These are phyloP conservation scores for Cepaea hortensis DNA, from an alignment of 2,888 invertebrate genomes.

Conservation along the genomic window DNA sequence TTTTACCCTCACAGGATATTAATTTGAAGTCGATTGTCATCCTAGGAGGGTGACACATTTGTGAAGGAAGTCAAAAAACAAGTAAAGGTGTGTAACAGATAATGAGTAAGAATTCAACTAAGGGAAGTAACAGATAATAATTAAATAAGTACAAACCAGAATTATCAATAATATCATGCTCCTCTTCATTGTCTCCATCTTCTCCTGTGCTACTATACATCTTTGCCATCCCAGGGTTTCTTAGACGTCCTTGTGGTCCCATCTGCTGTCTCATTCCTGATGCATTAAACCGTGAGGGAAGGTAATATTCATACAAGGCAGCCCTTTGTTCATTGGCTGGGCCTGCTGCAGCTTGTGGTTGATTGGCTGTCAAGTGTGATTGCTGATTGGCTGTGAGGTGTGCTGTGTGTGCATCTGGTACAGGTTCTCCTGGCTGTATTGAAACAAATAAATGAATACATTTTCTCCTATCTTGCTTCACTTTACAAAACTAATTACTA, in stretches of 20 bases:
- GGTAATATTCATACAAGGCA: constrained; percentile 42
- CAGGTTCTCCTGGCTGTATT: constrained; percentile 1
- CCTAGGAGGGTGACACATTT: no score
- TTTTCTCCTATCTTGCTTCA: not conserved
- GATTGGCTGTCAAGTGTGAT: constrained; percentile 15
- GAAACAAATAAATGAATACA: not conserved
- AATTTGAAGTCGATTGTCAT: no score
- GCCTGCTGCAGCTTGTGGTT: not conserved
- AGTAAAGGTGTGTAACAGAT: no score
- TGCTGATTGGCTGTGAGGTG: not conserved
- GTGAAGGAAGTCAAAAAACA: no score
- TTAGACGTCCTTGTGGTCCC: constrained; percentile 47
- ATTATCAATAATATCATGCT: constrained; percentile 1
- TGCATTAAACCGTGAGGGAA: constrained; percentile 45
- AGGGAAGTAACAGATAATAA: not conserved
- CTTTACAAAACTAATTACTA: no score
- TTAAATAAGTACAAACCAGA: constrained; percentile 27
- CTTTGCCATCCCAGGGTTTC: constrained; percentile 50
- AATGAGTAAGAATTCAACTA: not conserved
- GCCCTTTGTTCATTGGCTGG: constrained; percentile 13
- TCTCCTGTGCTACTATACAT: constrained; percentile 47
- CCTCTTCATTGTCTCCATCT: constrained; percentile 38
- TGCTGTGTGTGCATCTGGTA: not conserved
- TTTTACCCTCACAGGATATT: no score
- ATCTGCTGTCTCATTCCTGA: constrained; percentile 49